Conservation (phyloP, 2,797 vertebrate species). For the Hippopotamyrus pictus region DNA sequence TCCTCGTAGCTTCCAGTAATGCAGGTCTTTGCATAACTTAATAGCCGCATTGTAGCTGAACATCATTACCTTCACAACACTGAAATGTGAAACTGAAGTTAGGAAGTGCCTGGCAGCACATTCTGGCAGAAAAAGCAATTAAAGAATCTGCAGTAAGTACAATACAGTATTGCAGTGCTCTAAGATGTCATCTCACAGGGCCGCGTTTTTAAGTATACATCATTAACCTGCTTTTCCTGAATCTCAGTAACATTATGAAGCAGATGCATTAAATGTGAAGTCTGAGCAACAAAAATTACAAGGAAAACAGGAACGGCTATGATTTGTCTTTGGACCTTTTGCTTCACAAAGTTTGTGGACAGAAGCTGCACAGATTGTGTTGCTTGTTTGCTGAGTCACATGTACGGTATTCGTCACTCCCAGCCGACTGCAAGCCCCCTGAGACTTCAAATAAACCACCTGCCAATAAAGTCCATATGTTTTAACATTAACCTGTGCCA, state of each 20-base stretch:
- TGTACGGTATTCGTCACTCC: conserved; percentile 13
- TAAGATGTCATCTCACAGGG: neutral
- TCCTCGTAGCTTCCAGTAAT: conserved; percentile 16
- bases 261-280: neutral
- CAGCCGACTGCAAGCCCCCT: neutral
- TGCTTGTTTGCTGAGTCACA: conserved; percentile 11
- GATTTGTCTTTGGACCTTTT: neutral
- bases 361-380: neutral
- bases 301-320: neutral
- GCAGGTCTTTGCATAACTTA: neutral
- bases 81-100: conserved; percentile 5
- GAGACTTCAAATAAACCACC: neutral
- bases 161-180: neutral
- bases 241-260: neutral
- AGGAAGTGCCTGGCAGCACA: neutral
- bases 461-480: conserved; percentile 3
- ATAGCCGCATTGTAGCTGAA: conserved; percentile 3
- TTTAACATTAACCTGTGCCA: neutral
- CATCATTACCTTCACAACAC: conserved; percentile 10
- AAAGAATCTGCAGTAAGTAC: neutral
- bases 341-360: neutral
- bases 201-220: conserved; percentile 1
- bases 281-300: neutral
- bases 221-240: neutral
- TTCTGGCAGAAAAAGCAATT: conserved; percentile 2